Percentiles rank a stretch among this genome's conserved stretches.
Conservation (phyloP, 2,888 invertebrate genomes). For the Seladonia tumulorum region DNA sequence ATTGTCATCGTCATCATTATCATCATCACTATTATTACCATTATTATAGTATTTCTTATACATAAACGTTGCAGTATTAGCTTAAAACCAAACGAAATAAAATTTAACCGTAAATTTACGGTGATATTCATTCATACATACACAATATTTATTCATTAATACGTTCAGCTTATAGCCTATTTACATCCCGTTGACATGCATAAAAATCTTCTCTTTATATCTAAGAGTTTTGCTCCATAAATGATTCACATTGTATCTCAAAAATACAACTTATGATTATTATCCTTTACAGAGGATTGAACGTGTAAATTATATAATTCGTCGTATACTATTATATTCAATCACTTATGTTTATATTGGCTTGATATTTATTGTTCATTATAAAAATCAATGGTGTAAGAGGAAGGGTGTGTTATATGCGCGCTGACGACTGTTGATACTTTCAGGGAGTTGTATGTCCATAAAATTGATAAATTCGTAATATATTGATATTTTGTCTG, state of each 20-base stretch:
- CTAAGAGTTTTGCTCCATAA: background rate
- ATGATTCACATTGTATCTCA: slow-evolving; percentile 4
- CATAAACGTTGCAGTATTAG: slow-evolving; percentile 17
- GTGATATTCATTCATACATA: slow-evolving; percentile 31
- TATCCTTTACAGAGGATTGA: slow-evolving; percentile 14
- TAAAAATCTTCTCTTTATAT: background rate
- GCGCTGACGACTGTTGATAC: slow-evolving; percentile 61
- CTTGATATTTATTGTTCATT: slow-evolving; percentile 59
- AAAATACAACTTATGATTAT: background rate
- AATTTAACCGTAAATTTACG: slow-evolving; percentile 5
- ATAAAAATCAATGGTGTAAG: slow-evolving; percentile 82
- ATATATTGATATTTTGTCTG: slow-evolving; percentile 57
- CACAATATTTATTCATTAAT: slow-evolving; percentile 15
- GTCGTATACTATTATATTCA: slow-evolving; percentile 27
- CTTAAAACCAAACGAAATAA: slow-evolving; percentile 1
- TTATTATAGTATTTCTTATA: slow-evolving; percentile 13
- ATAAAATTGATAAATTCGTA: slow-evolving; percentile 59
- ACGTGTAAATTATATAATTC: slow-evolving; percentile 15
- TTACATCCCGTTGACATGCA: background rate
- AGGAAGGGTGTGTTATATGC: slow-evolving; percentile 70
- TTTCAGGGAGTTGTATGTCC: slow-evolving; percentile 68
- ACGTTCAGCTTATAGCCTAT: slow-evolving; percentile 3
- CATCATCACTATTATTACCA: background rate
- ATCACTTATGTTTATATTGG: slow-evolving; percentile 68
- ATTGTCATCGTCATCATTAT: background rate